A percentile compares a stretch with the other conserved stretches of the same genome.
phyloP scores from a whole-genome alignment of 2,113 vertebrate species.

The Cacatua alba region DNA sequence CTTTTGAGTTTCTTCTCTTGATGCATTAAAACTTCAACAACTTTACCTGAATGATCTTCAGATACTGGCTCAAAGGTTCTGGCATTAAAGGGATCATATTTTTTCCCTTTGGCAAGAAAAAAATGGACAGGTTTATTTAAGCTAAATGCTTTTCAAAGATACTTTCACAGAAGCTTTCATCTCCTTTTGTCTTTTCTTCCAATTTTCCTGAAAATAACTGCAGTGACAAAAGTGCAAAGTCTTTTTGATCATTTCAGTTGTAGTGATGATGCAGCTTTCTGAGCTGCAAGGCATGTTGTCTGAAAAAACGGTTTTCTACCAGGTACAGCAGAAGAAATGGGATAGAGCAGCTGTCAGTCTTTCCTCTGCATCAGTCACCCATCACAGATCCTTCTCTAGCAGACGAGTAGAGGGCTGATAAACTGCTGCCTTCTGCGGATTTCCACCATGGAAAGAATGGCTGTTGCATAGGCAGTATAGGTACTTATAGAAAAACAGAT shows the following conservation, averaged over 20 bases:
- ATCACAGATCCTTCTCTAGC: background rate
- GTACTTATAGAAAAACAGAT: background rate
- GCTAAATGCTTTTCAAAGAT: conserved; percentile 58
- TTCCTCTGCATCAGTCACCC: background rate
- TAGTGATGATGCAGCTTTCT: conserved; percentile 12
- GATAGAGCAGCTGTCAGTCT: background rate
- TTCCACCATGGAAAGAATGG: background rate
- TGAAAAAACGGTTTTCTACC: background rate
- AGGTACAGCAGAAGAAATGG: background rate
- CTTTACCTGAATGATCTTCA: conserved; percentile 6
- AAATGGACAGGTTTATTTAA: conserved; percentile 45
- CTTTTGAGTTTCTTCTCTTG: background rate
- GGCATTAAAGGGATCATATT: conserved; percentile 7
- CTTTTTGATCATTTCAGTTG: conserved; percentile 52
- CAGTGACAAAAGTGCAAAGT: conserved; percentile 17
- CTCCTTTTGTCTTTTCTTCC: conserved; percentile 42
- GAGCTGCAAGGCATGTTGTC: background rate
- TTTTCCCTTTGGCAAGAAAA: conserved; percentile 1
- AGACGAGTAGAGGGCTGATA: background rate
- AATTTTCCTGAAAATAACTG: conserved; percentile 43
- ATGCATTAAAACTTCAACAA: background rate
- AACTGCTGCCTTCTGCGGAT: background rate
- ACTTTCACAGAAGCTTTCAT: conserved; percentile 38
- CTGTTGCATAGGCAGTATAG: background rate
- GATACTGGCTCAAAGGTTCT: conserved; percentile 35